Evolutionary conservation across 2,888 invertebrate genomes (phyloP), one percentile per base, ranked within the genome.

Genomic region (Calephelis perditalis): DNA sequence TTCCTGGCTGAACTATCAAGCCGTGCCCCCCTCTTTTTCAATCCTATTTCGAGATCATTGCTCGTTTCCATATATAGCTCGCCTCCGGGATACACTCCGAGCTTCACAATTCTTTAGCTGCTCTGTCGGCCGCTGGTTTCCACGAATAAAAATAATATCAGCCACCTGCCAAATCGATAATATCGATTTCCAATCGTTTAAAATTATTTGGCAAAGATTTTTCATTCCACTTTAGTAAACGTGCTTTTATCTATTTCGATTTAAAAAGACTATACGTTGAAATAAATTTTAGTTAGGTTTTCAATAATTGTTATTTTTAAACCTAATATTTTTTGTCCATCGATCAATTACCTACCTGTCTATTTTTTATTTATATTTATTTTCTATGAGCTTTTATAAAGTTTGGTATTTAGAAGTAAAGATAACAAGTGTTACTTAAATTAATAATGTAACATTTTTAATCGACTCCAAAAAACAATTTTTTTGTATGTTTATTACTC

Each of bases 51-150:
- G 61, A 58, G 57, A 63, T 68, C 66, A 67, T 70, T 73, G 68
- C 68, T 69, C 82, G 81, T 85, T 84, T 83, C 89, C 89, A 86
- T 88, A 86, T 89, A 84, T 89, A 89, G 88, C 84, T 85, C 82
- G 86, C 76, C 77, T 77, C 80, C 79, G 79, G 74, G 75, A 76
- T 70, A 59, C 59, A 64, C 73, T 74, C 71, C 76, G 75, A 72
- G 75, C 74, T 75, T 79, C 88, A 88, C 79, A 86, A 76, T 77
- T 64, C 72, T 76, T 73, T 70, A 61, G 78, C 71, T 70, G 71
- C 58, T 63, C 66, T 73, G 72, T 77, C 78, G 72, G 78, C 79
- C 76, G 85, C 75, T 70, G 10, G 49, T 49, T 49, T 49, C 15
- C 68, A 63, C 63, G 55, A 57, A 71, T 81, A 77, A 84, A 86